A percentile compares a stretch with the other conserved stretches of the same genome.
phyloP scores from a whole-genome alignment of 2,113 vertebrate genomes.

The Rhineura floridana region DNA sequence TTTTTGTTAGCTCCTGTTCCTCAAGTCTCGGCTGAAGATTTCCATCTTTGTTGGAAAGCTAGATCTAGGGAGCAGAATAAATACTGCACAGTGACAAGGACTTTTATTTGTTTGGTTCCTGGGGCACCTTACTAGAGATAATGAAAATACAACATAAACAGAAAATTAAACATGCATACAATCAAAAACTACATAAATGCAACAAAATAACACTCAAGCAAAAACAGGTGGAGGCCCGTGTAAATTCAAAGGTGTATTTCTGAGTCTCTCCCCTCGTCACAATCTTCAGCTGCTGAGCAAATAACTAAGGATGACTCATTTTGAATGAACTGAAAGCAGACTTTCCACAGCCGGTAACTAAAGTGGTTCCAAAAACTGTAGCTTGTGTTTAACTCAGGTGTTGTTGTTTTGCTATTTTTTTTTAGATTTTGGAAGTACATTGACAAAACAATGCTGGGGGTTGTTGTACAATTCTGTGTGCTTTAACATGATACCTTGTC shows the following conservation, averaged over 20 bases:
- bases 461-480: too few relatives aligned
- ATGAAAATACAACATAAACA: too few relatives aligned
- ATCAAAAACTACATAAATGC: too few relatives aligned
- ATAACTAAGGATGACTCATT: not conserved
- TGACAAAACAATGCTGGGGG: not conserved
- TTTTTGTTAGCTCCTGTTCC: not conserved
- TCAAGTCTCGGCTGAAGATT: not conserved
- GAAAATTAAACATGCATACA: too few relatives aligned
- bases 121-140: too few relatives aligned
- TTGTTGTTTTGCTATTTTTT: not conserved
- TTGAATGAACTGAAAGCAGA: not conserved
- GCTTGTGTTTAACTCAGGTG: not conserved
- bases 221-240: not conserved
- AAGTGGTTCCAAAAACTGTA: not conserved
- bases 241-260: not conserved
- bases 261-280: not conserved
- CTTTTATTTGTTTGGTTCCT: too few relatives aligned
- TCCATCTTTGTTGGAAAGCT: not conserved
- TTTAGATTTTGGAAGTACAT: not conserved
- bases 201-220: too few relatives aligned
- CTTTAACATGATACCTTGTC: not conserved
- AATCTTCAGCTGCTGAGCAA: not conserved
- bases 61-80: not conserved
- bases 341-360: not conserved
- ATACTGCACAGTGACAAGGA: not conserved